A percentile compares a stretch with the other conserved stretches of the same genome.
Conservation (phyloP, 1,140 invertebrate species). For the Anastatus disparis region DNA sequence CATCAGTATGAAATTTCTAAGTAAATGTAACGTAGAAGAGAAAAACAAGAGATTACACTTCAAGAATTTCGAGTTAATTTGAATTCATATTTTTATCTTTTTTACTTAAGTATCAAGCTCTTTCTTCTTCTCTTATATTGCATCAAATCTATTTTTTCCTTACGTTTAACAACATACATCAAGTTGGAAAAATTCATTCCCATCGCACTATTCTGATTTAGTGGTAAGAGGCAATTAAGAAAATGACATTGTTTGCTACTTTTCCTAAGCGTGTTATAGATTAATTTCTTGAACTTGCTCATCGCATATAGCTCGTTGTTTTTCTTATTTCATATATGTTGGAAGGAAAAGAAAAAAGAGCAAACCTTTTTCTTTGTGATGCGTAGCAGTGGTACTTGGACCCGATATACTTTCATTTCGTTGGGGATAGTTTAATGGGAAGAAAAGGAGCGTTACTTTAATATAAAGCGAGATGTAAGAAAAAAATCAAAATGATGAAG, state of each 20-base stretch:
- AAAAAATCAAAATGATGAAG: too few relatives aligned
- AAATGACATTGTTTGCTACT: slow-evolving; percentile 16
- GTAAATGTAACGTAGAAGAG: too few relatives aligned
- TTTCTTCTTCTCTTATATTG: too few relatives aligned
- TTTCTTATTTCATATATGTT: too few relatives aligned
- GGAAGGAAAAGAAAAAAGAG: too few relatives aligned
- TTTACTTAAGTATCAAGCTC: background rate
- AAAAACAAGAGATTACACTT: background rate
- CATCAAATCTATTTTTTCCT: background rate
- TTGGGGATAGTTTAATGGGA: background rate
- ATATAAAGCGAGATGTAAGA: too few relatives aligned
- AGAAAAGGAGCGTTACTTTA: background rate
- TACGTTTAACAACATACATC: background rate
- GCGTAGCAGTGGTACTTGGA: background rate
- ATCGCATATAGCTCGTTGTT: background rate
- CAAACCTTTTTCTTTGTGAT: too few relatives aligned
- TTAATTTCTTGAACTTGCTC: slow-evolving; percentile 8
- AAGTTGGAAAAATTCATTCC: background rate
- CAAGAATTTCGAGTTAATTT: background rate
- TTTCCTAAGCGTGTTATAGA: too few relatives aligned
- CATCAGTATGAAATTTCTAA: too few relatives aligned
- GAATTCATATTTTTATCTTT: background rate
- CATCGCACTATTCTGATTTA: background rate
- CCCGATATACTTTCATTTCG: slow-evolving; percentile 8
- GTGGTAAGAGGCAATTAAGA: slow-evolving; percentile 1